phyloP scores from a whole-genome alignment of 1,140 invertebrate species.

The Tetranychus cinnabarinus region DNA sequence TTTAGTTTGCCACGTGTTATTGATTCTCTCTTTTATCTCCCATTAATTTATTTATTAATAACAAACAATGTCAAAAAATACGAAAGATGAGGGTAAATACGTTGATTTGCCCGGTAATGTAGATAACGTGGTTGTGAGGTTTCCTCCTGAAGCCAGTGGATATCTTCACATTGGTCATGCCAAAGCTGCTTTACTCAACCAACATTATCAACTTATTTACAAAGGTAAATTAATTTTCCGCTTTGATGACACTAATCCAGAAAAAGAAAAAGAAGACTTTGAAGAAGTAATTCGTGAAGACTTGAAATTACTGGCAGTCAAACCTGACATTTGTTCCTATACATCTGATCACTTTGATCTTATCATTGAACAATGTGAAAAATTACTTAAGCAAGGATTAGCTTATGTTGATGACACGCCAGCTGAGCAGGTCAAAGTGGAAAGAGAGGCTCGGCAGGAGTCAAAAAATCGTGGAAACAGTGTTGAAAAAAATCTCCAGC shows the following conservation, averaged over 20 bases:
- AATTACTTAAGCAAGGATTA: constrained; percentile 58
- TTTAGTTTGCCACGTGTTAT: no score
- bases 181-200: constrained; percentile 91
- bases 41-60: no score
- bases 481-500: constrained; percentile 54
- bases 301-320: constrained; percentile 65
- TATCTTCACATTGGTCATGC: constrained; percentile 97
- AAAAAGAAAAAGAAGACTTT: constrained; percentile 95
- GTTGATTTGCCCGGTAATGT: constrained; percentile 84
- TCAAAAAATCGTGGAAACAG: constrained; percentile 63
- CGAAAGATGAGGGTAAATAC: constrained; percentile 33
- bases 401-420: constrained; percentile 95
- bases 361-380: constrained; percentile 65
- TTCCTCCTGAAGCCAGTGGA: constrained; percentile 94
- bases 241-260: constrained; percentile 99
- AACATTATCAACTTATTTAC: constrained; percentile 83
- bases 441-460: constrained; percentile 66
- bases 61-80: background rate
- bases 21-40: no score
- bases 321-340: constrained; percentile 76
- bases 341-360: constrained; percentile 92
- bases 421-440: constrained; percentile 73
- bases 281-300: constrained; percentile 90
- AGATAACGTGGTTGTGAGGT: constrained; percentile 80
- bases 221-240: constrained; percentile 89